Percentiles rank a stretch among this genome's conserved stretches.
Conservation (phyloP, 2,113 vertebrate genomes). For the Tylochromis polylepis region DNA sequence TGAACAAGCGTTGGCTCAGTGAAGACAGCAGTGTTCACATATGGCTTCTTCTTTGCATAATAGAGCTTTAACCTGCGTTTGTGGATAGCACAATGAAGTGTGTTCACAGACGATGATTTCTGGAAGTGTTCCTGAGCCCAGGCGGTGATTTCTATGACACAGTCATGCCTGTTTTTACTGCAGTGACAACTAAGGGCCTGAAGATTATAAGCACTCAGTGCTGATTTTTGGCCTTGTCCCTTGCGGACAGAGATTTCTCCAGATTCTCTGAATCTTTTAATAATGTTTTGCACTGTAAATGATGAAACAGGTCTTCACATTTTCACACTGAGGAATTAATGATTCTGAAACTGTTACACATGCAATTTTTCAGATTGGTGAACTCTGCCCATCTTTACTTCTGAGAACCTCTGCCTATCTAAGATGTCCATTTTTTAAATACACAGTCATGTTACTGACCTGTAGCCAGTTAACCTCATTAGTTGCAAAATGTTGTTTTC, state of each 20-base stretch:
- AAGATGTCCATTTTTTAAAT: background rate
- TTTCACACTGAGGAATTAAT: background rate
- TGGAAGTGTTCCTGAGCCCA: background rate
- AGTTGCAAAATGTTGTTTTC: background rate
- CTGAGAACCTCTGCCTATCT: background rate
- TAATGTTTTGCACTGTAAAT: background rate
- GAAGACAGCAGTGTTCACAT: background rate
- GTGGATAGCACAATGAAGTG: background rate
- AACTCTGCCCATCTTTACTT: background rate
- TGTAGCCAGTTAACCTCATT: background rate
- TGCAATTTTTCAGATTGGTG: background rate
- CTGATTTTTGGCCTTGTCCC: background rate
- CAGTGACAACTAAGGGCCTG: background rate
- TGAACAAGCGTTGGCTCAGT: background rate
- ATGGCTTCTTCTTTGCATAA: background rate
- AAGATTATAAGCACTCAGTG: background rate
- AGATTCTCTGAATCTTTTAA: background rate
- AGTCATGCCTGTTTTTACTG: background rate
- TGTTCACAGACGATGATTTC: background rate
- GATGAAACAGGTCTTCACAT: background rate
- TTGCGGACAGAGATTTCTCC: background rate
- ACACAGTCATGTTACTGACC: background rate
- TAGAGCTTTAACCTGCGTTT: background rate
- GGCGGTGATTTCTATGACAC: background rate
- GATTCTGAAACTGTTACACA: background rate